Percentiles rank a stretch among this genome's conserved stretches.
phyloP scores from a whole-genome alignment of 2,888 invertebrate genomes.

The Dascillus cervinus region DNA sequence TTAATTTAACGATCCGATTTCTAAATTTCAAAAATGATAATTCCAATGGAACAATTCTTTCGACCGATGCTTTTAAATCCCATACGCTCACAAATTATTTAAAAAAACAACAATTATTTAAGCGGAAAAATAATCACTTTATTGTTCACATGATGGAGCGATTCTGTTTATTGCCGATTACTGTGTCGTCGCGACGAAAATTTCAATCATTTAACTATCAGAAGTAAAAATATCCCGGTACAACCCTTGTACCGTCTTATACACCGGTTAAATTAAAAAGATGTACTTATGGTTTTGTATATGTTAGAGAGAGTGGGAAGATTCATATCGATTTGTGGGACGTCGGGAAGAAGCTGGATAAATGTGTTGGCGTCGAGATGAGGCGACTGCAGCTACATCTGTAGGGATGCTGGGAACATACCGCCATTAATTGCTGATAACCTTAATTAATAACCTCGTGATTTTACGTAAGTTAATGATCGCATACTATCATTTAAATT shows the following conservation, averaged over 20 bases:
- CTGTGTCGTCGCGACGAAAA: conserved; percentile 25
- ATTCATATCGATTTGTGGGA: conserved; percentile 37
- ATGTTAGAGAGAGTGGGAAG: conserved; percentile 25
- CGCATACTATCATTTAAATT: no score
- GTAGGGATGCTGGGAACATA: conserved; percentile 36
- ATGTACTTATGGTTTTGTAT: conserved; percentile 20
- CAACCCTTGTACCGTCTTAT: conserved; percentile 33
- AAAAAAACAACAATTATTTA: no score
- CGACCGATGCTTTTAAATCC: no score
- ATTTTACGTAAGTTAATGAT: no score
- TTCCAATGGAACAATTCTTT: no score
- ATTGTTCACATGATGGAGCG: no score
- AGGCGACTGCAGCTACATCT: conserved; percentile 29
- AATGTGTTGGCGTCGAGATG: conserved; percentile 26
- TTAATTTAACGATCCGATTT: no score
- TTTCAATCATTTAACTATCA: conserved; percentile 30
- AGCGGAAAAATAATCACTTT: no score
- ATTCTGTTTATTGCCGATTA: conserved; percentile 10
- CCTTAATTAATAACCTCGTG: no score
- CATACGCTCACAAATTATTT: no score
- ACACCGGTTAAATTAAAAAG: conserved; percentile 31
- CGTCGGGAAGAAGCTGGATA: conserved; percentile 29
- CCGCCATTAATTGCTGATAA: no score
- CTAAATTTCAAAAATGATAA: no score
- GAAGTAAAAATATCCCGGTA: conserved; percentile 40